phyloP scores from a whole-genome alignment of 2,113 vertebrate genomes.

The Arizona elegans region DNA sequence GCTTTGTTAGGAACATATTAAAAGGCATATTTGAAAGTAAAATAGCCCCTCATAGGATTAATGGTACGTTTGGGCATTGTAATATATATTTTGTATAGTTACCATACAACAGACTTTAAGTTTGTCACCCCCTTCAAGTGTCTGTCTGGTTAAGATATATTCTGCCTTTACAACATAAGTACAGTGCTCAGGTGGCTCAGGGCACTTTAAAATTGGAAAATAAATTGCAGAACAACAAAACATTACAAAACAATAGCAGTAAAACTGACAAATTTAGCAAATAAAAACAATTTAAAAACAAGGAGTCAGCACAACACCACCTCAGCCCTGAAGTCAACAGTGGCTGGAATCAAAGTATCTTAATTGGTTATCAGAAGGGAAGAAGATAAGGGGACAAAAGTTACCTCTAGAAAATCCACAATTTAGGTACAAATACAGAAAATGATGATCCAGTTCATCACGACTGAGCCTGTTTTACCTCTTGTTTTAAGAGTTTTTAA shows the following conservation, averaged over 20 bases:
- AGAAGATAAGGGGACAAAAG: not conserved
- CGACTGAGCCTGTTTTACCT: not conserved
- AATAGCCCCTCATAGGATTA: not conserved
- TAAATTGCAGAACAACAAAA: not conserved
- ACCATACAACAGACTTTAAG: not conserved
- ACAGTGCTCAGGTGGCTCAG: not conserved
- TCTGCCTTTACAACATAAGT: not conserved
- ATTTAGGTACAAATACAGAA: not conserved
- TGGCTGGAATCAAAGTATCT: not conserved
- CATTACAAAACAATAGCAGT: not conserved
- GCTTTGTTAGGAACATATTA: not conserved
- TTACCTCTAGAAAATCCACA: not conserved
- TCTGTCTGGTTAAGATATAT: not conserved
- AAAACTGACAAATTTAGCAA: not conserved
- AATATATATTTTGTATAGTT: not conserved
- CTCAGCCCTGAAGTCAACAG: not conserved
- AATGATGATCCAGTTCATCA: not conserved
- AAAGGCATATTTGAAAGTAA: not conserved
- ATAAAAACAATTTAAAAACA: not conserved
- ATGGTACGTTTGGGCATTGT: not conserved
- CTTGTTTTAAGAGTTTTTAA: not conserved
- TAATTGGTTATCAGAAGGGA: not conserved
- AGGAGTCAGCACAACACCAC: not conserved
- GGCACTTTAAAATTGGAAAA: not conserved
- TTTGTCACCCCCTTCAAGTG: not conserved